Percentiles rank a stretch among this genome's conserved stretches.
phyloP scores from a whole-genome alignment of 1,140 invertebrate genomes.

The Eueides isabella region DNA sequence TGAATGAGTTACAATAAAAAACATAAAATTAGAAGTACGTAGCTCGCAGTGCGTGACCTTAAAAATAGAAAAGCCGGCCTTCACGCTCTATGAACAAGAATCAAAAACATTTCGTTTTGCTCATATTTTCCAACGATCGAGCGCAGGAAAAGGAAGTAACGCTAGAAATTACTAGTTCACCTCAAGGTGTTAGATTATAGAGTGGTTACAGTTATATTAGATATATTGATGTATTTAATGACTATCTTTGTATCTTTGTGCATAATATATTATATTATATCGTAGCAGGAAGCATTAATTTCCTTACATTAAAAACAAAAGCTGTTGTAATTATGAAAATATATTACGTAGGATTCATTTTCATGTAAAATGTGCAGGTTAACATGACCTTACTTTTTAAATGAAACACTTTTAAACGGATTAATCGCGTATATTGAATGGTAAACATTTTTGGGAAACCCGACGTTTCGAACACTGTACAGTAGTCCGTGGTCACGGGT shows the following conservation, averaged over 20 bases:
- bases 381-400: no score
- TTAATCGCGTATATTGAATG: no score
- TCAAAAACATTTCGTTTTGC: slow-evolving; percentile 46
- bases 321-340: no score
- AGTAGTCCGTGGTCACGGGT: no score
- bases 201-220: slow-evolving; percentile 23
- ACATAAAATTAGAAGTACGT: no score
- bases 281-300: not conserved
- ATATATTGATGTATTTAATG: slow-evolving; percentile 1
- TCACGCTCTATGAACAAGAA: slow-evolving; percentile 46
- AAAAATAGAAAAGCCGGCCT: slow-evolving; percentile 55
- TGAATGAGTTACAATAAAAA: slow-evolving; percentile 33
- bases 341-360: no score
- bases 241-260: not conserved
- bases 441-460: no score
- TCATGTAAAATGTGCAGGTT: slow-evolving; percentile 1
- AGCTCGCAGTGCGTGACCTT: slow-evolving; percentile 38
- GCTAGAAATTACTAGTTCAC: slow-evolving; percentile 48
- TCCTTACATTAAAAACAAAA: no score
- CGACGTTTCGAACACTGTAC: no score
- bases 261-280: not conserved
- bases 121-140: slow-evolving; percentile 55
- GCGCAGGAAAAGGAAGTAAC: slow-evolving; percentile 69
- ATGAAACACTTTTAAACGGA: no score
- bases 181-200: slow-evolving; percentile 57